Conservation (phyloP, 2,113 vertebrate species). For the Mesoclemmys tuberculata region DNA sequence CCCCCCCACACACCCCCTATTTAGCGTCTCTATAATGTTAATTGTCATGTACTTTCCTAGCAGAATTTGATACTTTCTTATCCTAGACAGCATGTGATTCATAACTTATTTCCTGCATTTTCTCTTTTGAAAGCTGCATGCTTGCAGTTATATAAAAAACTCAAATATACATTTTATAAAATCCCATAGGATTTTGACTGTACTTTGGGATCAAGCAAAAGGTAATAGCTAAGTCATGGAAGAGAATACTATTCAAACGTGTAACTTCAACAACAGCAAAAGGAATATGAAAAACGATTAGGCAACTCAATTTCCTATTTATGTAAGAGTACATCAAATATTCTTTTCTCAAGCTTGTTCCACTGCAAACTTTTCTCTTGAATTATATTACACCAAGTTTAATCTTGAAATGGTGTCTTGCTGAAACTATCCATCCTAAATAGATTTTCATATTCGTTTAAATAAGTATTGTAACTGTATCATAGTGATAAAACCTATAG, state of each 20-base stretch:
- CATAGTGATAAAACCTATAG: neutral
- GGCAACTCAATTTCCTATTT: neutral
- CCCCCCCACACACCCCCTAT: accelerated
- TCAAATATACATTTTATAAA: neutral
- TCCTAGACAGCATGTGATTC: neutral
- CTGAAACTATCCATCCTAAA: neutral
- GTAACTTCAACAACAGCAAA: neutral
- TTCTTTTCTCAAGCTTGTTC: neutral
- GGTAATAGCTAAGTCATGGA: neutral
- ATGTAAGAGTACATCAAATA: neutral
- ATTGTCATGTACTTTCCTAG: neutral
- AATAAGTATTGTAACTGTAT: neutral
- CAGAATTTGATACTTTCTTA: neutral
- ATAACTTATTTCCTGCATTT: neutral
- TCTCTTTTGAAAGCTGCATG: neutral
- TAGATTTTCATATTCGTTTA: neutral
- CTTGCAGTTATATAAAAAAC: neutral
- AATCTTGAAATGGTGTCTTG: neutral
- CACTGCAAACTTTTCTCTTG: neutral
- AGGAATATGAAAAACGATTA: neutral
- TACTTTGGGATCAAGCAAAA: neutral
- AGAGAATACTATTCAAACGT: neutral
- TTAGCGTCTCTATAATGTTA: neutral
- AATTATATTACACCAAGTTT: neutral
- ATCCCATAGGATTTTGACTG: neutral